Base-by-base conservation (phyloP, 2,797 vertebrate species). In the Buceros bicornis region DNA sequence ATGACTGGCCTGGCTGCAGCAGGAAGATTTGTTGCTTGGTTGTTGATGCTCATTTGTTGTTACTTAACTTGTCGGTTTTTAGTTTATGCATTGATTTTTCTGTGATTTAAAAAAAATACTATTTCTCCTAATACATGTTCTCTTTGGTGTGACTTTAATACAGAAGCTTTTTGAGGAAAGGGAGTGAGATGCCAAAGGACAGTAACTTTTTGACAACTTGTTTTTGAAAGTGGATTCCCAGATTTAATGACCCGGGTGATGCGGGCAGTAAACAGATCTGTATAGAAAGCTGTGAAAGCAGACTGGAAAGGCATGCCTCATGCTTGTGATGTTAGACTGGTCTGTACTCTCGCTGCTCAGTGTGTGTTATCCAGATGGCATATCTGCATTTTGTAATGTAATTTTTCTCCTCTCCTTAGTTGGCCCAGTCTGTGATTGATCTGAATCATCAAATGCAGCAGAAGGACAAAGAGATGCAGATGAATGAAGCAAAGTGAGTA, bases 401-500 rank as follows among this genome's bases (percentile, higher is more conserved):
- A 26, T 90, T 94, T 62, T 69, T 93, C 84, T 87, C 69, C 50
- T 84, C 67, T 96, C 80, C 48, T 4, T 93, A 99, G 99, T 95
- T 99, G 96, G 99, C 99, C 45, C 99, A 99, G 95, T 98, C 97
- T 83, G 99, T 99, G 87, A 99, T 99, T 40, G 99, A 99, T 85
- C 98, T 99, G 84, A 99, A 99, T 96, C 99, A 99, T 97, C 99
- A 98, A 98, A 99, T 99, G 97, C 99, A 99, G 62, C 98, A 98
- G 97, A 99, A 99, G 85, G 99, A 99, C 98, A 98, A 98, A 93
- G 99, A 99, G 96, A 99, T 99, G 96, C 99, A 99, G 98, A 97
- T 95, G 97, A 99, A 99, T 14, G 99, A 99, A 98, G 98, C 98
- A 92, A 99, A 98, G 99, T 99, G 87, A 98, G 99, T 98, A 67